Percentiles rank a stretch among this genome's conserved stretches.
These are phyloP conservation scores for Neotragus pygmaeus DNA, from an alignment of 2,113 vertebrate species.

Conservation along the genomic window DNA sequence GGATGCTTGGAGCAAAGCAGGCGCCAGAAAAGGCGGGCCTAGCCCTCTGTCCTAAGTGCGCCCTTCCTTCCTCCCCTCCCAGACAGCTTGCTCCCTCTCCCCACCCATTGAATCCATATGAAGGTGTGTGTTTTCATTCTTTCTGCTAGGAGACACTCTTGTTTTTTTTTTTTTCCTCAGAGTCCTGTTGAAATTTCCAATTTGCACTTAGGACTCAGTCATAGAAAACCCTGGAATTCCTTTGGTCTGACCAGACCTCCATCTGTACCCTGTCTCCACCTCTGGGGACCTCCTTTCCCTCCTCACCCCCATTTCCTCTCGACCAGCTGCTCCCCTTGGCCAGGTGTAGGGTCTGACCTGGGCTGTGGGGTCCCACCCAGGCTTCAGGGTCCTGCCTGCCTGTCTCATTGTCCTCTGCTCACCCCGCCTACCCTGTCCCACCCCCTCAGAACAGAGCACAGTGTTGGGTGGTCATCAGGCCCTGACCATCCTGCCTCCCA, in stretches of 20 bases:
- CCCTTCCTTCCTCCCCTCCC: rapidly evolving
- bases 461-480: rapidly evolving
- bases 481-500: rapidly evolving
- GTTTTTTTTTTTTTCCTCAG: background rate
- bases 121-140: rapidly evolving
- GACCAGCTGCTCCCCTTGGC: rapidly evolving
- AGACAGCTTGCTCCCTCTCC: rapidly evolving
- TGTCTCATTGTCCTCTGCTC: background rate
- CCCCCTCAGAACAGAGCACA: background rate
- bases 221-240: background rate
- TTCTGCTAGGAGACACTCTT: rapidly evolving
- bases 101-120: rapidly evolving
- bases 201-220: background rate
- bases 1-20: background rate
- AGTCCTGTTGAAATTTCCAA: background rate
- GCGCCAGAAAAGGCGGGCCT: rapidly evolving
- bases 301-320: rapidly evolving
- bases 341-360: background rate
- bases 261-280: background rate
- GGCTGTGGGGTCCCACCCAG: background rate
- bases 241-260: background rate
- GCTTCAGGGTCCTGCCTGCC: background rate
- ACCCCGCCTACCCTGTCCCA: rapidly evolving
- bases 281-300: rapidly evolving
- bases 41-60: rapidly evolving